A percentile compares a stretch with the other conserved stretches of the same genome.
Evolutionary conservation across 2,888 invertebrate species (phyloP).

Genomic region (Acrocyrtus sp.): DNA sequence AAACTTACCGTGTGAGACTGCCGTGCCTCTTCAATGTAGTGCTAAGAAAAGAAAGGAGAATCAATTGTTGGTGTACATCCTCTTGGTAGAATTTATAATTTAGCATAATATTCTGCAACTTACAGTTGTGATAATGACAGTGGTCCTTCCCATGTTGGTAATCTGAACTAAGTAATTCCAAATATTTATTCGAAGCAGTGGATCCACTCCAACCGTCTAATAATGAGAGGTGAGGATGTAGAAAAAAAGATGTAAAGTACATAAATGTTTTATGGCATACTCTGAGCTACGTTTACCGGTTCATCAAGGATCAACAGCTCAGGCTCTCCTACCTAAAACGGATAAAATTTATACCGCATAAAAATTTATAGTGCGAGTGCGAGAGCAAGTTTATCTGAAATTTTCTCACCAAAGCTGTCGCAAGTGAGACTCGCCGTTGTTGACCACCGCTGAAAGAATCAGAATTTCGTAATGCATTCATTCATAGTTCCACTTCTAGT

Average conservation of each 20-base stretch:
- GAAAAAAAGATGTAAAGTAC: not conserved
- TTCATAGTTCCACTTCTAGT: not conserved
- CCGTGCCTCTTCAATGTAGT: constrained; percentile 74
- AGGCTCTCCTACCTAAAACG: constrained; percentile 67
- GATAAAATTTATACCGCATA: too few species aligned
- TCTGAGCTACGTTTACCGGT: constrained; percentile 70
- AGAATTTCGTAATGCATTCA: not conserved
- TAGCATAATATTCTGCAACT: not conserved
- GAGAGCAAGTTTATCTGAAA: too few species aligned
- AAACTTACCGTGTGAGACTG: constrained; percentile 31
- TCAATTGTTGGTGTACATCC: too few species aligned
- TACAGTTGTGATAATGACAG: constrained; percentile 90
- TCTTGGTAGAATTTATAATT: too few species aligned
- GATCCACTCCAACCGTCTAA: constrained; percentile 83
- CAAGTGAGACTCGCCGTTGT: constrained; percentile 67
- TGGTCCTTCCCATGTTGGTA: constrained; percentile 88
- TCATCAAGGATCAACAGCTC: constrained; percentile 83
- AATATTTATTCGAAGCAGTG: constrained; percentile 86
- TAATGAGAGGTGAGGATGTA: not conserved
- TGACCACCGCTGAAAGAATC: constrained; percentile 66
- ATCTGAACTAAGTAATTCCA: constrained; percentile 94
- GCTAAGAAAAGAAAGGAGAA: constrained; percentile 12
- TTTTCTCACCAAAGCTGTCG: constrained; percentile 67
- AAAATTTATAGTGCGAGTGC: too few species aligned
- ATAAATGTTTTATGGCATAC: not conserved